phyloP scores from a whole-genome alignment of 2,113 vertebrate species.

The Thermophis baileyi region DNA sequence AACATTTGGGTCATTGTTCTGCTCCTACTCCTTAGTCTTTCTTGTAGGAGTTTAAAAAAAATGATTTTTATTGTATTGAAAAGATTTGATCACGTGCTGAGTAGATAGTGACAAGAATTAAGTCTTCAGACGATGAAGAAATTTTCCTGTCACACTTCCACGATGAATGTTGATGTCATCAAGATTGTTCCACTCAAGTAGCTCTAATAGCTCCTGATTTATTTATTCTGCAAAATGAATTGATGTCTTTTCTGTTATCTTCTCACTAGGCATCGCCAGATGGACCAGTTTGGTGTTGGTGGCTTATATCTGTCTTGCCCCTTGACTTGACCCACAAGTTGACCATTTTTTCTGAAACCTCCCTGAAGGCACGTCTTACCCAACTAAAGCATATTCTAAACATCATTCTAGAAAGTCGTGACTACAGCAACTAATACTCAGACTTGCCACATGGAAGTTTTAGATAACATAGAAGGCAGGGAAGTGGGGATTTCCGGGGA shows the following conservation, averaged over 20 bases:
- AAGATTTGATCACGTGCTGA: background rate
- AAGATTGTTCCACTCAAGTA: background rate
- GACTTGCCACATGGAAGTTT: background rate
- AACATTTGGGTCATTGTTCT: background rate
- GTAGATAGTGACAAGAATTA: background rate
- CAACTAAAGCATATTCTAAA: constrained; percentile 79
- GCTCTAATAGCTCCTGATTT: background rate
- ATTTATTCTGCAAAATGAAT: background rate
- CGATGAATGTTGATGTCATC: background rate
- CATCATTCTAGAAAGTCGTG: constrained; percentile 73
- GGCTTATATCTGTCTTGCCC: constrained; percentile 78
- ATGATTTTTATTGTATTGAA: background rate
- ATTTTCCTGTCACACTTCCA: background rate
- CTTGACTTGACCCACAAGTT: constrained; percentile 79
- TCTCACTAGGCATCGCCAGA: constrained; percentile 67
- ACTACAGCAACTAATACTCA: background rate
- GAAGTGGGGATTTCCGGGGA: fast-evolving
- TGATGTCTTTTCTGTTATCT: background rate
- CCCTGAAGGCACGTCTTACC: constrained; percentile 75
- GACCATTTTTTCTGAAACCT: constrained; percentile 76
- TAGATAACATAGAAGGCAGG: constrained; percentile 1
- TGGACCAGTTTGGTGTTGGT: constrained; percentile 81
- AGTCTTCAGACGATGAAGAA: background rate
- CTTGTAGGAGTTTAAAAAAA: background rate
- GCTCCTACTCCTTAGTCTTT: background rate